Evolutionary conservation across 2,113 vertebrate species (phyloP), one percentile per base, ranked within the genome.

Genomic region (Cyanistes caeruleus): DNA sequence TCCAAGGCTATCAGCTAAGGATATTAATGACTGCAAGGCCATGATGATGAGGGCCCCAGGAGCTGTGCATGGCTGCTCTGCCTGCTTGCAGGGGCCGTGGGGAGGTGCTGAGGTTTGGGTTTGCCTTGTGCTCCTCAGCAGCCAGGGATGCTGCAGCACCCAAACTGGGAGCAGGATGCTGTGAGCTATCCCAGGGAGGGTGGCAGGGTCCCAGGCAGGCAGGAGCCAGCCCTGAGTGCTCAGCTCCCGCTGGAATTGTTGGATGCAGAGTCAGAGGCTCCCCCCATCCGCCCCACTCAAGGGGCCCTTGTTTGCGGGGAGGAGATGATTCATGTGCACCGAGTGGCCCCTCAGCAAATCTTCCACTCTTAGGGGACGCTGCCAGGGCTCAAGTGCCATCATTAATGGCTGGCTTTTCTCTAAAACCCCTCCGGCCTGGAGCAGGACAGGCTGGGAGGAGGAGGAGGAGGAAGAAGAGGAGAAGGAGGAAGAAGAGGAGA

Each of bases 291-390:
- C 86, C 89, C 58, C 68, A 16, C 76, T 97, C 89, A 96, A 96
- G 95, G 80, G 60, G 93, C 96, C 94, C 95, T 97, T 97, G 94
- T 95, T 95, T 55, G 60, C 89, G 92, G 86, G 67, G 68, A 92
- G 83, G 93, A 97, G 95, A 97, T 96, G 95, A 97, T 95, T 97
- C 96, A 96, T 84, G 80, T 33, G 82, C 59, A 43, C 53, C 5
- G 2, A 96, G 90, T 6, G 46, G 82, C 82, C 94, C 94, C 95
- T 90, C 35, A 64, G 96, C 94, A 89, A 95, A 96, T 95, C 96
- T 93, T 95, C 94, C 96, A 90, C 93, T 89, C 16, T 16, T 14
- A 44, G 3, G 19, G 90, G 95, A 84, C 69, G 90, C 37, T 63
- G 89, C 82, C 90, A 81, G 94, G 79, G 76, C 68, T 89, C 48